Evolutionary conservation across 2,113 vertebrate species (phyloP), one percentile per base, ranked within the genome.

Genomic region (Pollimyrus isidori): DNA sequence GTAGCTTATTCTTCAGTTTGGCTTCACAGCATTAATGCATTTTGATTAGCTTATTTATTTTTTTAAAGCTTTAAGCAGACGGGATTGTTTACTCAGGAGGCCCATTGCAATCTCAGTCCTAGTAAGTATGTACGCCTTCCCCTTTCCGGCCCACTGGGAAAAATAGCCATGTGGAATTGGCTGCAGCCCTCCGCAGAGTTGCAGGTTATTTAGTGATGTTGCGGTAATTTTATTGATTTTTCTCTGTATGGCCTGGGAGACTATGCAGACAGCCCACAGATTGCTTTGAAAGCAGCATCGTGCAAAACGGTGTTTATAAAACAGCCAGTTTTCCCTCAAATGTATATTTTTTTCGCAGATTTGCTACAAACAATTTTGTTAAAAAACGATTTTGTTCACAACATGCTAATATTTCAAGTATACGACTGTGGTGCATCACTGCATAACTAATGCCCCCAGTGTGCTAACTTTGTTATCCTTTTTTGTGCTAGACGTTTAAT

Each of bases 161-260:
- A 87, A 87, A 39, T 21, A 35, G 85, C 85, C 39, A 2, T 35
- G 30, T 35, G 85, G 26, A 56, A 53, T 87, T 53, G 85, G 85
- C 50, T 53, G 45, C 49, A 50, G 49, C 48, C 48, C n/a, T 30
- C 50, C 13, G 26, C n/a, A 50, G n/a, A 52, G 21, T 48, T 4
- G 46, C 39, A 45, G 21, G 83, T 53, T 86, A 86, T 52, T 87
- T 87, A 87, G 85, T 86, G 85, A 87, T 35, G 49, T 53, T 87
- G 85, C 50, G 48, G 49, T 87, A 87, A 87, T 87, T 53, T 53
- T 50, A 87, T 53, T 87, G 85, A 87, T 87, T 87, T 87, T 87
- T 84, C 82, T 48, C 82, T 84, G 21, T 7, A 30, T n/a, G 50
- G 85, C 50, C 50, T 39, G 50, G 48, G 49, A 86, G 84, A 19